Base-by-base conservation (phyloP, 2,113 vertebrate genomes). In the Puntigrus tetrazona region DNA sequence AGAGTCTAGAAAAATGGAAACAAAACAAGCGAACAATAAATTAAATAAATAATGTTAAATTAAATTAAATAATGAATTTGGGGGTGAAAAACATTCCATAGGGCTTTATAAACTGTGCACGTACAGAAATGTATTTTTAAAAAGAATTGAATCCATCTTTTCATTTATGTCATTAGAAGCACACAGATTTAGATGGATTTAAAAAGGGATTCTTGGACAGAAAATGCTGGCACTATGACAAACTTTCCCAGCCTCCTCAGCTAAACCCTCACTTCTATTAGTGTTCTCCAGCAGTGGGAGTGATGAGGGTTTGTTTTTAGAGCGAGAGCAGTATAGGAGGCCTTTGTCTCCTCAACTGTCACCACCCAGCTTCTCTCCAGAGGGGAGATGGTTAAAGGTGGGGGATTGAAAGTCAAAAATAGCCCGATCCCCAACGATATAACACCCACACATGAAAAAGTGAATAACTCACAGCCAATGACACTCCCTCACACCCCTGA, bases 261-360 rank as follows among this genome's bases (percentile, higher is more conserved):
- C 81, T 83, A 83, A 85, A 74, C 34, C 78, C 83, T 79, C 43
- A 82, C 75, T 29, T 76, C 82, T 86, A 70, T 85, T 84, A 84
- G 57, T 78, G 85, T 85, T 76, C 83, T 74, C 74, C 84, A 61
- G 85, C 31, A 85, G 85, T 78, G 83, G 86, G 80, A 84, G 86
- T 84, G 84, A 84, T 78, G 82, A 85, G 38, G 83, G 76, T 47
- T 87, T 89, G 86, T 89, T 89, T 87, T 80, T 78, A 83, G 83
- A 67, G 83, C 73, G 45, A 47, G 67, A 82, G 63, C 69, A 29
- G 76, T 78, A 87, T 77, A 87, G 78, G 78, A 84, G 65, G 45
- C 82, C 84, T 86, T 82, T 89, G 84, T 87, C 84, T 87, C 22
- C 80, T 59, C 61, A 20, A 52, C 83, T 43, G 55, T 81, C 70